phyloP scores from a whole-genome alignment of 2,888 invertebrate species.

The Podotricha telesiphe region DNA sequence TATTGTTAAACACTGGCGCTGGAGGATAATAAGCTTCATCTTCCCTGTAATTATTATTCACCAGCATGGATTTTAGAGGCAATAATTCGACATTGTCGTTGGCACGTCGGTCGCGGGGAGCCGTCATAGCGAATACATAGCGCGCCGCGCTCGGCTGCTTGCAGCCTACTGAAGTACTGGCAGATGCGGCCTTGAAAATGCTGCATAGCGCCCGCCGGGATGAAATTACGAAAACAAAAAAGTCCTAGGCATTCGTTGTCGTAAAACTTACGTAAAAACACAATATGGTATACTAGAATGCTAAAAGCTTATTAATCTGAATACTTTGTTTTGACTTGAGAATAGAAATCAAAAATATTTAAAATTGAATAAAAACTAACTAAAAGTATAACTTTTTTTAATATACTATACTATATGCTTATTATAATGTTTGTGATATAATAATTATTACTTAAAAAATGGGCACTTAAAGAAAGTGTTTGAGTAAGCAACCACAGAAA shows the following conservation, averaged over 20 bases:
- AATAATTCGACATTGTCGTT: constrained; percentile 74
- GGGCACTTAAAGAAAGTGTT: too few relatives aligned
- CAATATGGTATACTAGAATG: neutral
- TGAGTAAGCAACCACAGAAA: too few relatives aligned
- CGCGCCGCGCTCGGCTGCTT: constrained; percentile 62
- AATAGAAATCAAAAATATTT: too few relatives aligned
- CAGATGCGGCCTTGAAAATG: constrained; percentile 53
- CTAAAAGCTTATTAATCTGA: neutral
- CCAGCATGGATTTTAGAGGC: constrained; percentile 75
- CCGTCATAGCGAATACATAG: constrained; percentile 71
- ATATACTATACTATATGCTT: too few relatives aligned
- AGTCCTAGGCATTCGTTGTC: neutral
- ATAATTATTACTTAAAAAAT: too few relatives aligned
- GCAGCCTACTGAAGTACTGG: constrained; percentile 61
- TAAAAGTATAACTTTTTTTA: too few relatives aligned
- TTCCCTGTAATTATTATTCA: constrained; percentile 71
- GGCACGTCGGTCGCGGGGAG: constrained; percentile 65
- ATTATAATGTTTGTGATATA: too few relatives aligned
- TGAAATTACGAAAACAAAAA: constrained; percentile 34
- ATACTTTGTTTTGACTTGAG: neutral
- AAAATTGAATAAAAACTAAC: too few relatives aligned
- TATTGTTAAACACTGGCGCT: constrained; percentile 60
- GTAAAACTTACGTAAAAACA: neutral
- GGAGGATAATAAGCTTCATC: constrained; percentile 75
- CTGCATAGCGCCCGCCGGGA: constrained; percentile 50